A percentile compares a stretch with the other conserved stretches of the same genome.
phyloP scores from a whole-genome alignment of 2,888 invertebrate genomes.

The Drosophila suboccidentalis region DNA sequence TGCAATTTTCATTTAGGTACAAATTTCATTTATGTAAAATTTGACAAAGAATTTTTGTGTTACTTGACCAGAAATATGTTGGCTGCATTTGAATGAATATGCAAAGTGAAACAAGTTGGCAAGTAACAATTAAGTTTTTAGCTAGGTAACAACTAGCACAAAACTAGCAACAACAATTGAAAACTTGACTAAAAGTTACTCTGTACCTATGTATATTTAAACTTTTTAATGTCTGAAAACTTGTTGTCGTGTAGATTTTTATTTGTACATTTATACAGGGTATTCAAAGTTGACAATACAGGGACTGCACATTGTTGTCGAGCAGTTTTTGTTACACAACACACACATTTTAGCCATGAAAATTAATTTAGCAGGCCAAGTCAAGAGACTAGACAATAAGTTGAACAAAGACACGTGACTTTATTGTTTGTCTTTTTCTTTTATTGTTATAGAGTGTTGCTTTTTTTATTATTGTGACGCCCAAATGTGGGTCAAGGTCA shows the following conservation, averaged over 20 bases:
- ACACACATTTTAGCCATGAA: slow-evolving; percentile 26
- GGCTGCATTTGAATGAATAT: slow-evolving; percentile 56
- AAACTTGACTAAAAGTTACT: slow-evolving; percentile 1
- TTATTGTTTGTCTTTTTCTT: slow-evolving; percentile 32
- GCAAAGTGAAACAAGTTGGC: slow-evolving; percentile 53
- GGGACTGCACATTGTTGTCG: slow-evolving; percentile 22
- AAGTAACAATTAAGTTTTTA: slow-evolving; percentile 68
- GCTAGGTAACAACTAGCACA: slow-evolving; percentile 29
- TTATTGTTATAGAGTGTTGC: neutral
- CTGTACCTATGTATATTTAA: neutral
- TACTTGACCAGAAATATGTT: slow-evolving; percentile 35
- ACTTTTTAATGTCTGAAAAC: neutral
- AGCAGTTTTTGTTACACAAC: slow-evolving; percentile 18
- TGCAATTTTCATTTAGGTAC: slow-evolving; percentile 54
- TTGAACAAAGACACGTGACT: slow-evolving; percentile 26
- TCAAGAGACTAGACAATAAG: slow-evolving; percentile 49
- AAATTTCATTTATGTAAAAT: slow-evolving; percentile 41
- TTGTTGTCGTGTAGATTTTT: neutral
- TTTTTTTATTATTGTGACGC: slow-evolving; percentile 6
- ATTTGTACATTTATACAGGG: neutral
- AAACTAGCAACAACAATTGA: neutral
- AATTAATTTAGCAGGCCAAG: slow-evolving; percentile 45
- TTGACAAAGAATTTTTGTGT: slow-evolving; percentile 40
- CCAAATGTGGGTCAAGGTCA: slow-evolving; percentile 73
- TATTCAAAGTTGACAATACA: slow-evolving; percentile 1